Evolutionary conservation across 37 sponge, comb jelly and placozoan genomes (phyloP).

Genomic region (Lycopodina hypogea): DNA sequence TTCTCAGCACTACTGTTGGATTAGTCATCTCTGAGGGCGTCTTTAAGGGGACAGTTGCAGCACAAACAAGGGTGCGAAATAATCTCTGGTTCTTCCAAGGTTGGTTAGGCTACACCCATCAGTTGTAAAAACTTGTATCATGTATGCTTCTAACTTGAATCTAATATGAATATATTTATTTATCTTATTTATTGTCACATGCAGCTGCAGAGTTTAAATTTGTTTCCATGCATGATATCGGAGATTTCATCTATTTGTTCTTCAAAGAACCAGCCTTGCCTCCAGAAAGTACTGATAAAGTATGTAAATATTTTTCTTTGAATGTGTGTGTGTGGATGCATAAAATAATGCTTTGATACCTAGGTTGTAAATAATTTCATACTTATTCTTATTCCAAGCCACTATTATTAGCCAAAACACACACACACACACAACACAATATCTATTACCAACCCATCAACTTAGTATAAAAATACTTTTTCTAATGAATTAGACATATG

Average conservation of each 20-base stretch:
- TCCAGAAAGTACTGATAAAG: slow-evolving; percentile 30
- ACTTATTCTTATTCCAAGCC: no score
- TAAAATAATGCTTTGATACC: no score
- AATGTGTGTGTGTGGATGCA: no score
- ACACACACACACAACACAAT: no score
- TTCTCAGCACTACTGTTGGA: neutral
- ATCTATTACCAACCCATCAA: no score
- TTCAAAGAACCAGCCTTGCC: slow-evolving; percentile 59
- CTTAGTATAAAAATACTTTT: no score
- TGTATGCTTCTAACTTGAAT: no score
- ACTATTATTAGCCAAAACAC: no score
- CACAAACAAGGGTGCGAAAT: neutral
- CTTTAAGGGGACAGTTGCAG: neutral
- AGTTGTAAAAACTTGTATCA: no score
- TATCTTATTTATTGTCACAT: no score
- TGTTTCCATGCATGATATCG: slow-evolving; percentile 68
- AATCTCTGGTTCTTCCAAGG: slow-evolving; percentile 21
- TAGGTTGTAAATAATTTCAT: no score
- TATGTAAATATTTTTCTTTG: neutral
- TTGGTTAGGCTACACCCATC: neutral
- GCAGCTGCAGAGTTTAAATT: slow-evolving; percentile 60
- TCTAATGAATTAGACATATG: no score
- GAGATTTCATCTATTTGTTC: slow-evolving; percentile 75
- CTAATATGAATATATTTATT: neutral
- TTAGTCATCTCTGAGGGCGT: slow-evolving; percentile 12